Base-by-base conservation (phyloP, 2,113 vertebrate genomes). In the Cyprinodon brontotheroides region DNA sequence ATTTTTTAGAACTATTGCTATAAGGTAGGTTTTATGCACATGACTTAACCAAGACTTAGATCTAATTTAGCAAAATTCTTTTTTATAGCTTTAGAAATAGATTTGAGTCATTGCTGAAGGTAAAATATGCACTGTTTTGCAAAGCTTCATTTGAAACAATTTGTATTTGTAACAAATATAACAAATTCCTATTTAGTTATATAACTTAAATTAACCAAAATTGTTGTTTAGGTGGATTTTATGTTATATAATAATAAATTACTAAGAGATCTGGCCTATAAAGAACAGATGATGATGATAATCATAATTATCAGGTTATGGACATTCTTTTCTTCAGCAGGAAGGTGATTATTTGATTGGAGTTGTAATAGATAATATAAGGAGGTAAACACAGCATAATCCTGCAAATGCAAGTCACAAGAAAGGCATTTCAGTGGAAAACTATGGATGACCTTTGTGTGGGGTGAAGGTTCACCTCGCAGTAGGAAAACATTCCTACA, bases 71-170 rank as follows among this genome's bases (percentile, higher is more conserved):
- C 14, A 2, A 20, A 57, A 9, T 57, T 57, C 50, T 20, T 20
- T 57, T 8, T 3, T 57, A 20, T 57, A 9, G 20, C 86, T 89
- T 84, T 6, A 20, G 63, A 65, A 59, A 37, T 29, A 15, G 11
- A 60, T 84, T 86, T 81, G 81, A 90, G 48, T 39, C 57, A 29
- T 64, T 11, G 14, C 63, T 82, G 45, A 37, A 71, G 68, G 48
- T 66, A 64, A 68, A 67, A 69, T 4, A 61, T 62, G n/a, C 62
- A 39, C 70, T 65, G 17, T 22, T 50, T 36, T 63, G 2, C 39
- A 22, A n/a, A 38, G 17, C 65, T 15, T 47, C 8, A 39, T 61
- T 71, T 38, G 65, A 17, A 53, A 3, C 61, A 22, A 6, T 68
- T 37, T 72, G 9, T 9, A 73, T 59, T 72, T 63, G 10, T 59